These are phyloP conservation scores for Hermatobates lingyangjiaoensis DNA, from an alignment of 1,140 invertebrate species.

Conservation along the genomic window DNA sequence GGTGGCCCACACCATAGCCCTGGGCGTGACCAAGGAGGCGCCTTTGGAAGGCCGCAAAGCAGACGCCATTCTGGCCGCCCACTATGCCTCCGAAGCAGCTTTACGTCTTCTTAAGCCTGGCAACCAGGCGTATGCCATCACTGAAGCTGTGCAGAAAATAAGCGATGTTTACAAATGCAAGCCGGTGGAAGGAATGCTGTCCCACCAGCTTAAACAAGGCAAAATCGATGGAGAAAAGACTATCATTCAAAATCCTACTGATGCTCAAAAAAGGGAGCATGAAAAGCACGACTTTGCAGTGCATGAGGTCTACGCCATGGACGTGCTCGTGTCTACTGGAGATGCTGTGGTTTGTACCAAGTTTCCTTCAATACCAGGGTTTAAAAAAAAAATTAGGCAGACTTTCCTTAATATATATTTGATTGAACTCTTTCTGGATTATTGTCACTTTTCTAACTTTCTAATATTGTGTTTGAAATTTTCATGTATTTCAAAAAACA, in stretches of 20 bases:
- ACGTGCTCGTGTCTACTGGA: slow-evolving; percentile 87
- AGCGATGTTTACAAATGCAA: slow-evolving; percentile 86
- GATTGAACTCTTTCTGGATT: too few relatives aligned
- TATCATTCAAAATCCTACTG: slow-evolving; percentile 94
- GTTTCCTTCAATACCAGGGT: too few relatives aligned
- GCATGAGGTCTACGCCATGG: slow-evolving; percentile 96
- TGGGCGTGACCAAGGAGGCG: slow-evolving; percentile 52
- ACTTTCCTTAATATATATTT: too few relatives aligned
- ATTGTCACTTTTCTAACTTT: too few relatives aligned
- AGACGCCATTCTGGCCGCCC: slow-evolving; percentile 86
- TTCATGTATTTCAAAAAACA: too few relatives aligned
- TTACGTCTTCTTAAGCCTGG: slow-evolving; percentile 79
- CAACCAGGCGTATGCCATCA: slow-evolving; percentile 82
- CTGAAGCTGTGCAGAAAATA: slow-evolving; percentile 83
- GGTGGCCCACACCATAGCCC: slow-evolving; percentile 85
- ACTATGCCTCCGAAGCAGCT: slow-evolving; percentile 86
- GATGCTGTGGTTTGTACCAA: slow-evolving; percentile 59
- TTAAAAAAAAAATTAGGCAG: too few relatives aligned
- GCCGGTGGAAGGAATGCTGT: slow-evolving; percentile 96
- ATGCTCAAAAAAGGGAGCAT: slow-evolving; percentile 92
- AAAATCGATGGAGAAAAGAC: slow-evolving; percentile 98
- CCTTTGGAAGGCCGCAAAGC: slow-evolving; percentile 73
- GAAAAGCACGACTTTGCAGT: slow-evolving; percentile 93
- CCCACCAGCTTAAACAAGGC: slow-evolving; percentile 90
- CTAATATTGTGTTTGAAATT: too few relatives aligned